phyloP scores from a whole-genome alignment of 2,113 vertebrate species.

The Grallaria varia region DNA sequence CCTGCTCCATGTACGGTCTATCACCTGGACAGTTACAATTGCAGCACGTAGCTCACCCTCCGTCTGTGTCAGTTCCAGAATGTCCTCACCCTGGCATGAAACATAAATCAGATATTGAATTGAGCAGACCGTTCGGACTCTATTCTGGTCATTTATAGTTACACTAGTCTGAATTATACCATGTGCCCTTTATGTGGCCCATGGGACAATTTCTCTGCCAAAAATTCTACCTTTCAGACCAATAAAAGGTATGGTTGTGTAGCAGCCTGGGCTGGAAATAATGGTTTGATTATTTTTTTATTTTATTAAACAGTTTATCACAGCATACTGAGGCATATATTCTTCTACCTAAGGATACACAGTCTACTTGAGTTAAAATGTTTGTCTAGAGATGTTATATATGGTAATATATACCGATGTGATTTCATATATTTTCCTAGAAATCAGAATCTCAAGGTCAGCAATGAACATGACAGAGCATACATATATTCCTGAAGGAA shows the following conservation, averaged over 20 bases:
- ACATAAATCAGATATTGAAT: conserved; percentile 24
- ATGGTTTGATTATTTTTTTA: conserved; percentile 43
- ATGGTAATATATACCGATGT: not conserved
- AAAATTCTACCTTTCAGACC: conserved; percentile 33
- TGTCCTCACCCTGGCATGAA: not conserved
- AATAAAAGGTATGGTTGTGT: not conserved
- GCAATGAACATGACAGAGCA: not conserved
- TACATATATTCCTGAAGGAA: not conserved
- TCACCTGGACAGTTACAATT: not conserved
- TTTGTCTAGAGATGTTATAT: conserved; percentile 2
- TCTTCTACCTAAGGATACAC: not conserved
- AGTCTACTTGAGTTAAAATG: not conserved
- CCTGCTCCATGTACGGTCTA: not conserved
- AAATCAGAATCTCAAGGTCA: not conserved
- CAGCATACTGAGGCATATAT: not conserved
- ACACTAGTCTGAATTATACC: conserved; percentile 7
- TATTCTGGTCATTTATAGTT: conserved; percentile 35
- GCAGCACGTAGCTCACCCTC: not conserved
- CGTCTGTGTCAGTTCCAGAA: conserved; percentile 12
- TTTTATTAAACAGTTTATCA: conserved; percentile 48
- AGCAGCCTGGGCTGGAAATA: not conserved
- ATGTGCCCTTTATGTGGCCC: conserved; percentile 13
- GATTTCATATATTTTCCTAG: conserved; percentile 27
- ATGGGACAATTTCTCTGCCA: conserved; percentile 9
- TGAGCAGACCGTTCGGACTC: conserved; percentile 5